Evolutionary conservation across 2,888 invertebrate genomes (phyloP).

Genomic region (Byasa hedistus): DNA sequence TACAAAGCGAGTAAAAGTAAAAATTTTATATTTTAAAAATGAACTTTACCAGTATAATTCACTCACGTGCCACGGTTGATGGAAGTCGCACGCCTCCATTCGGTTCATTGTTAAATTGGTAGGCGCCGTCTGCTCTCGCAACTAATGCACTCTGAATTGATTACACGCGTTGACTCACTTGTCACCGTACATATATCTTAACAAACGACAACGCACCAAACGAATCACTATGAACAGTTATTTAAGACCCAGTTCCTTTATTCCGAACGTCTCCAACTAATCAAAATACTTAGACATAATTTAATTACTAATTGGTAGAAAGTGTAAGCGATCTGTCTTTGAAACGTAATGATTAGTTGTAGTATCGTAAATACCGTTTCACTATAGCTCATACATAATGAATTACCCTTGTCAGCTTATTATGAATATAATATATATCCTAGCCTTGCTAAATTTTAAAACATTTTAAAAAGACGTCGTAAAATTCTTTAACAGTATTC

Average conservation of each 20-base stretch:
- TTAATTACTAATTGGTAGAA: constrained; percentile 1
- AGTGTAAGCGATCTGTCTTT: not conserved
- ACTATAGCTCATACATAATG: not conserved
- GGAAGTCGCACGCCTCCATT: constrained; percentile 57
- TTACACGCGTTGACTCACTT: constrained; percentile 30
- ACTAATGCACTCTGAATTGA: constrained; percentile 38
- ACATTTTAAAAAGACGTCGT: not conserved
- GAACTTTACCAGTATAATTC: constrained; percentile 25
- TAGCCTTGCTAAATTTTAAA: not conserved
- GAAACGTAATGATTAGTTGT: not conserved
- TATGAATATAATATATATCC: not conserved
- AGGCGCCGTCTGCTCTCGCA: constrained; percentile 64
- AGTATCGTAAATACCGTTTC: not conserved
- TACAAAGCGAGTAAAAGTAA: not conserved
- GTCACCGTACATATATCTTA: constrained; percentile 21
- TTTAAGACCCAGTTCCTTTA: not conserved
- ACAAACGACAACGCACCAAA: constrained; percentile 14
- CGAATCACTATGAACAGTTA: constrained; percentile 18
- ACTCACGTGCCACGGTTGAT: constrained; percentile 44
- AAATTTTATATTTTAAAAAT: not conserved
- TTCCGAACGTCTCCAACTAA: not conserved
- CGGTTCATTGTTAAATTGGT: constrained; percentile 68
- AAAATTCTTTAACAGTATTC: not conserved
- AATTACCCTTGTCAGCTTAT: not conserved
- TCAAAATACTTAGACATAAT: not conserved